phyloP scores from a whole-genome alignment of 2,113 vertebrate genomes.

The Maccullochella peelii region DNA sequence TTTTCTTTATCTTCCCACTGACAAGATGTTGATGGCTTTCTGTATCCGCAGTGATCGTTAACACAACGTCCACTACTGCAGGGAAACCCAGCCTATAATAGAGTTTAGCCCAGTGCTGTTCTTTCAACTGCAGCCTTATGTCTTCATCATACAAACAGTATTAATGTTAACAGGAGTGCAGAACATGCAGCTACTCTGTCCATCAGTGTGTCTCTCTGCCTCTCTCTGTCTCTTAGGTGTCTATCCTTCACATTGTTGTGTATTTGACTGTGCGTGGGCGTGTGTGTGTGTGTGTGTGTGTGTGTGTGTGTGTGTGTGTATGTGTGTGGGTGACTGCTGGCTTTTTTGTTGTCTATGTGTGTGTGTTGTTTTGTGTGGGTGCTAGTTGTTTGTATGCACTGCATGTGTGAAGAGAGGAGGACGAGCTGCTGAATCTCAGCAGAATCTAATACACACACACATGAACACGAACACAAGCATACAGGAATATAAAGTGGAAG shows the following conservation, averaged over 20 bases:
- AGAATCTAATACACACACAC: constrained; percentile 38
- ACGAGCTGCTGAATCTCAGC: constrained; percentile 65
- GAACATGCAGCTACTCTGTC: neutral
- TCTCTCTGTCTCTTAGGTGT: neutral
- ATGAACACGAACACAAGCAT: neutral
- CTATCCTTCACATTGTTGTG: constrained; percentile 23
- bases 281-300: constrained; percentile 22
- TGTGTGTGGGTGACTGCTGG: constrained; percentile 28
- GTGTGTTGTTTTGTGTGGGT: constrained; percentile 60
- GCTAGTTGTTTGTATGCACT: constrained; percentile 62
- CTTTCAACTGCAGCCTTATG: neutral
- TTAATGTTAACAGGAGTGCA: constrained; percentile 6
- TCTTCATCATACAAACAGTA: neutral
- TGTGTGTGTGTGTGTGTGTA: constrained; percentile 18
- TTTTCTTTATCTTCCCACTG: constrained; percentile 10
- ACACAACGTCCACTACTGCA: neutral
- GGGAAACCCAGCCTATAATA: neutral
- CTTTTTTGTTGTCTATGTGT: constrained; percentile 28
- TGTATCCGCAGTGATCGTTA: neutral
- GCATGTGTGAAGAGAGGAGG: constrained; percentile 73
- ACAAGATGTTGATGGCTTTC: neutral
- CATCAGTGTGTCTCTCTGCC: constrained; percentile 10
- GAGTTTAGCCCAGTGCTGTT: neutral
- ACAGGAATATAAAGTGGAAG: constrained; percentile 40
- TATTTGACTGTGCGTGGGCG: constrained; percentile 20